Conservation (phyloP, 2,888 invertebrate genomes). For the Epsilonema sp. region DNA sequence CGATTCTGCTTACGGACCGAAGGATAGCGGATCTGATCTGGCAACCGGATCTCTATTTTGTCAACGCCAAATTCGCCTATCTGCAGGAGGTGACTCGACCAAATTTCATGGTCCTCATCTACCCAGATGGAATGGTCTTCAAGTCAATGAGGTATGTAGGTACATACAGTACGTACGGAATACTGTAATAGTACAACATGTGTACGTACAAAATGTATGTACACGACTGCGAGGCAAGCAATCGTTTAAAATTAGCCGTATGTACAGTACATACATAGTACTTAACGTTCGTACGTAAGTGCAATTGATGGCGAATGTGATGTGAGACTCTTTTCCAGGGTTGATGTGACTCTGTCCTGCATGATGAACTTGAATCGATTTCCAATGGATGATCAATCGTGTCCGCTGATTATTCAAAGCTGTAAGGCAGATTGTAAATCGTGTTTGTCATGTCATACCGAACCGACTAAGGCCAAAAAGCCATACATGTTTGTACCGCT, state of each 20-base stretch:
- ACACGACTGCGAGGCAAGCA: neutral
- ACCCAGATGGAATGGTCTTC: slow-evolving; percentile 27
- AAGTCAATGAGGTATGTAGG: slow-evolving; percentile 23
- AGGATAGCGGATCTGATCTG: slow-evolving; percentile 7
- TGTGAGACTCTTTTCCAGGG: slow-evolving; percentile 12
- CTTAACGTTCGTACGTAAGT: too few relatives aligned
- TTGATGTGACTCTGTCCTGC: slow-evolving; percentile 26
- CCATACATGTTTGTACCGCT: too few relatives aligned
- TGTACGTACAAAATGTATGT: neutral
- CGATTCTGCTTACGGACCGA: slow-evolving; percentile 17
- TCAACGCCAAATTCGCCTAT: slow-evolving; percentile 27
- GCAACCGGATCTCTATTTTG: slow-evolving; percentile 21
- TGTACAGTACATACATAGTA: neutral
- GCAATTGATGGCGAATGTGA: too few relatives aligned
- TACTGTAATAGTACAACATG: neutral
- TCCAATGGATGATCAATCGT: slow-evolving; percentile 21
- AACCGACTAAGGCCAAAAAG: too few relatives aligned
- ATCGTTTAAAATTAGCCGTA: neutral
- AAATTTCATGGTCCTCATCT: slow-evolving; percentile 20
- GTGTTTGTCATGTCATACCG: too few relatives aligned
- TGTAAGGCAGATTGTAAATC: slow-evolving; percentile 13
- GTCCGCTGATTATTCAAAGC: slow-evolving; percentile 24
- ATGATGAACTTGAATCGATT: slow-evolving; percentile 18
- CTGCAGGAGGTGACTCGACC: slow-evolving; percentile 18
- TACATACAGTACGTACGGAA: neutral